A percentile compares a stretch with the other conserved stretches of the same genome.
These are phyloP conservation scores for Ailuropoda melanoleuca DNA, from an alignment of 2,113 vertebrate species.

Conservation along the genomic window DNA sequence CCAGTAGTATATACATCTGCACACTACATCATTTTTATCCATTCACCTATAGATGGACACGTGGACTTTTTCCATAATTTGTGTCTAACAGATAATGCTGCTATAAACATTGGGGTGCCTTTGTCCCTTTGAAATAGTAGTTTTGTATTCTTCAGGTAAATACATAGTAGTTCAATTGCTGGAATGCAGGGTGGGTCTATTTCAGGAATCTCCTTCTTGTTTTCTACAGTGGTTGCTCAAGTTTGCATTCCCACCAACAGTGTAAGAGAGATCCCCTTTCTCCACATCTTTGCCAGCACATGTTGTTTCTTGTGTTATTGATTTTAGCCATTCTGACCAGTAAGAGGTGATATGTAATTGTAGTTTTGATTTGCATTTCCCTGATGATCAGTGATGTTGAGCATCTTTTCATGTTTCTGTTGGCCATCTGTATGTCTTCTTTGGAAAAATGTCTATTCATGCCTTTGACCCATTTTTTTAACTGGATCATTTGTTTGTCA, in stretches of 20 bases:
- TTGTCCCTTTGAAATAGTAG: neutral
- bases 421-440: neutral
- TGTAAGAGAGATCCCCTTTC: neutral
- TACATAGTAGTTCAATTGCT: neutral
- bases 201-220: neutral
- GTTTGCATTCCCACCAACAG: neutral
- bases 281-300: neutral
- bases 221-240: neutral
- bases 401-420: neutral
- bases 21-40: neutral
- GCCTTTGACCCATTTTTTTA: neutral
- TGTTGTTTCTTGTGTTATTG: neutral
- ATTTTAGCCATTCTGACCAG: neutral
- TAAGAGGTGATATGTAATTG: neutral
- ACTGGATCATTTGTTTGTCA: neutral
- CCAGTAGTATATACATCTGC: neutral
- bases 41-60: neutral
- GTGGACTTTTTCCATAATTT: neutral
- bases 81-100: neutral
- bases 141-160: neutral
- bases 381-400: neutral
- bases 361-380: neutral
- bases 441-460: neutral
- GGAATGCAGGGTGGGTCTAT: neutral
- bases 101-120: neutral